These are phyloP conservation scores for Acanthacorydalis orientalis DNA, from an alignment of 2,888 invertebrate species.

Conservation along the genomic window DNA sequence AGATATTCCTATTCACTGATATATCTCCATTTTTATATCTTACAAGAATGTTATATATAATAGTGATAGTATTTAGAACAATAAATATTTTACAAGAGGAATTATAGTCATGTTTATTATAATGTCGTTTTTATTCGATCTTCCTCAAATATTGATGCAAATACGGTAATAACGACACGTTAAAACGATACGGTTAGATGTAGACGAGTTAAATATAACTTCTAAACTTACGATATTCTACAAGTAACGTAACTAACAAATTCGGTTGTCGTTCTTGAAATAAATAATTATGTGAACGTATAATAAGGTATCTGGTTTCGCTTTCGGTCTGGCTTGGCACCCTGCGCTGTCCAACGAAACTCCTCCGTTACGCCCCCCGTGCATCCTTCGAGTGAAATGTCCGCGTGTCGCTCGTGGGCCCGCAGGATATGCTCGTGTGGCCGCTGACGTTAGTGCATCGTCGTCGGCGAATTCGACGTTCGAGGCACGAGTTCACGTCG, in stretches of 20 bases:
- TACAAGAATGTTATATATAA: too few relatives aligned
- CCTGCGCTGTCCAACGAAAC: conserved; percentile 5
- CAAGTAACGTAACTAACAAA: not conserved
- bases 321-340: conserved; percentile 5
- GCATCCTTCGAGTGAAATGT: not conserved
- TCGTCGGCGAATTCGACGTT: not conserved
- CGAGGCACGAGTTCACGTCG: not conserved
- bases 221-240: conserved; percentile 6
- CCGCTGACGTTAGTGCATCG: not conserved
- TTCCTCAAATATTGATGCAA: not conserved
- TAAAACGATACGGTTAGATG: not conserved
- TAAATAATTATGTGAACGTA: conserved; percentile 1
- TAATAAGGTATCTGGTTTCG: conserved; percentile 2
- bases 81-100: too few relatives aligned
- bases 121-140: not conserved
- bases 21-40: too few relatives aligned
- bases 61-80: too few relatives aligned
- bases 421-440: not conserved
- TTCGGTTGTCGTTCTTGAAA: conserved; percentile 1
- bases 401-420: not conserved
- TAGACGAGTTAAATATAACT: not conserved
- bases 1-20: too few relatives aligned
- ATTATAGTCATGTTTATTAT: not conserved
- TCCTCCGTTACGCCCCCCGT: conserved; percentile 2
- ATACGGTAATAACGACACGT: not conserved